A percentile compares a stretch with the other conserved stretches of the same genome.
Conservation (phyloP, 2,113 vertebrate genomes). For the Neotoma lepida region DNA sequence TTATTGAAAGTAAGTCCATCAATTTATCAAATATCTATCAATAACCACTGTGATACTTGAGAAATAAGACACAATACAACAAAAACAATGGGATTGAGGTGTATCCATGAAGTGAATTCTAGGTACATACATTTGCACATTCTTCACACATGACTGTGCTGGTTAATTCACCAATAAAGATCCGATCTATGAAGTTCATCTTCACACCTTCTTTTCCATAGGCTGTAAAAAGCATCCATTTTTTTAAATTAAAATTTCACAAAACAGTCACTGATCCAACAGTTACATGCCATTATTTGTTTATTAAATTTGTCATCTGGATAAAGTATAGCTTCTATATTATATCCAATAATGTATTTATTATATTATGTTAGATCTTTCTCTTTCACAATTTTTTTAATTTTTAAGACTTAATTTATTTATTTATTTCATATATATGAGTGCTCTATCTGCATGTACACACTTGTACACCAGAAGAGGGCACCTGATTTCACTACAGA, state of each 20-base stretch:
- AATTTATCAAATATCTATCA: slow-evolving; percentile 93
- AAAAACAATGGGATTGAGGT: slow-evolving; percentile 76
- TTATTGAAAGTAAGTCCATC: slow-evolving; percentile 91
- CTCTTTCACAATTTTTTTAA: not conserved
- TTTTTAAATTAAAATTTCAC: slow-evolving; percentile 79
- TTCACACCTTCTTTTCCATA: slow-evolving; percentile 98
- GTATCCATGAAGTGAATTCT: slow-evolving; percentile 81
- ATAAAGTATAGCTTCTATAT: slow-evolving; percentile 46
- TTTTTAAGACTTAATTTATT: no score
- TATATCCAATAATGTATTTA: slow-evolving; percentile 34
- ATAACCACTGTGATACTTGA: slow-evolving; percentile 96
- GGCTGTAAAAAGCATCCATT: slow-evolving; percentile 87
- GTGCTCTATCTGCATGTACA: no score
- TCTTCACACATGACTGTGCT: slow-evolving; percentile 99
- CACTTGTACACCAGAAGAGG: no score
- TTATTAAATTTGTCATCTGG: slow-evolving; percentile 66
- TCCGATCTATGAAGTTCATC: slow-evolving; percentile 98
- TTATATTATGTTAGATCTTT: not conserved
- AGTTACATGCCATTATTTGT: slow-evolving; percentile 75
- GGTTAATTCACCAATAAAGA: slow-evolving; percentile 98
- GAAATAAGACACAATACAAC: slow-evolving; percentile 62
- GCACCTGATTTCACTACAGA: no score
- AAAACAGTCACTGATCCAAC: slow-evolving; percentile 80
- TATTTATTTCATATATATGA: no score
- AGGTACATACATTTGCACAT: slow-evolving; percentile 96